These are phyloP conservation scores for Panopea generosa DNA, from an alignment of 2,888 invertebrate genomes.

Conservation along the genomic window DNA sequence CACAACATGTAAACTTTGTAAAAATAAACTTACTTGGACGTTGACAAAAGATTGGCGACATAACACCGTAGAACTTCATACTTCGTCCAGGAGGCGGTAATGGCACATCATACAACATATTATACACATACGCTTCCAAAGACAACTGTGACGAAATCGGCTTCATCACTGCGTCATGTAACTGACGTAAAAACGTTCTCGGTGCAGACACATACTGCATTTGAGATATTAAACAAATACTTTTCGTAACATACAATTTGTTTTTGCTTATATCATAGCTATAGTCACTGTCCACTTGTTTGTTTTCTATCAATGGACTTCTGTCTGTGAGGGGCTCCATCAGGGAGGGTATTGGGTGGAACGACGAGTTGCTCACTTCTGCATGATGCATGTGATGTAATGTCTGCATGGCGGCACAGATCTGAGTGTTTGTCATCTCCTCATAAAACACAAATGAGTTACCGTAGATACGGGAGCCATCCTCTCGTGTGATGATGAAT, in stretches of 20 bases:
- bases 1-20: too few relatives aligned
- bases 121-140: conserved; percentile 97
- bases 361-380: conserved; percentile 67
- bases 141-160: conserved; percentile 85
- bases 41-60: conserved; percentile 81
- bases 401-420: conserved; percentile 98
- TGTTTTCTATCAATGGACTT: conserved; percentile 55
- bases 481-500: conserved; percentile 98
- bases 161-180: conserved; percentile 76
- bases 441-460: conserved; percentile 98
- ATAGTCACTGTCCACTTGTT: conserved; percentile 40
- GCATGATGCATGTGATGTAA: conserved; percentile 90
- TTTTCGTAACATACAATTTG: conserved; percentile 97
- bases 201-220: conserved; percentile 89
- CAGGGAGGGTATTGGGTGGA: conserved; percentile 40
- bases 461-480: conserved; percentile 97
- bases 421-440: conserved; percentile 95
- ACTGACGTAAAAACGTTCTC: conserved; percentile 76
- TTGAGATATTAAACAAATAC: conserved; percentile 96
- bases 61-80: conserved; percentile 88
- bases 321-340: conserved; percentile 58
- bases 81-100: conserved; percentile 96
- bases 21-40: conserved; percentile 83
- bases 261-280: conserved; percentile 96
- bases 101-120: conserved; percentile 96